These are phyloP conservation scores for Pangasius krempfi DNA, from an alignment of 2,797 vertebrate genomes.

Conservation along the genomic window DNA sequence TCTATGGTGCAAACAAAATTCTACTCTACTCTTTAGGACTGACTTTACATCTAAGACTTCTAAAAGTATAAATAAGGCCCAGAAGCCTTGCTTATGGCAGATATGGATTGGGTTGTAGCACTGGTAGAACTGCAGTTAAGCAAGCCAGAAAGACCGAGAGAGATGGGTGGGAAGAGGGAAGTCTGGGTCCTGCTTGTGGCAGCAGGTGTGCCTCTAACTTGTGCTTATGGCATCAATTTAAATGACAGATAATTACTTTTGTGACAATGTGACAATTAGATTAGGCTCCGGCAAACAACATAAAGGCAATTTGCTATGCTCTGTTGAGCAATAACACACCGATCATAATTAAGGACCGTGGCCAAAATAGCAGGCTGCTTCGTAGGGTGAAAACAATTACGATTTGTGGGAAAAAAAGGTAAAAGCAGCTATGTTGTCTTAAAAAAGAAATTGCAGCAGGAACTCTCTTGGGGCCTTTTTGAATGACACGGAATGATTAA, in stretches of 20 bases:
- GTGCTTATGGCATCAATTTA: constrained; percentile 92
- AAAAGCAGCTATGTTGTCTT: constrained; percentile 14
- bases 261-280: constrained; percentile 95
- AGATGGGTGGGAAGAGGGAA: constrained; percentile 3
- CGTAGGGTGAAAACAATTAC: constrained; percentile 83
- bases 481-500: constrained; percentile 57
- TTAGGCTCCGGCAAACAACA: constrained; percentile 94
- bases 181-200: constrained; percentile 61
- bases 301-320: constrained; percentile 94
- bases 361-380: constrained; percentile 86
- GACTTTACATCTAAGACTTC: background rate
- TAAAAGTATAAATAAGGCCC: background rate
- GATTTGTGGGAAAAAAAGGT: constrained; percentile 63
- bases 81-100: background rate
- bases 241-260: constrained; percentile 95
- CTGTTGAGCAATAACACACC: constrained; percentile 91
- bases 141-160: background rate
- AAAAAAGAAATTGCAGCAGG: constrained; percentile 19
- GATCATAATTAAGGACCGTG: constrained; percentile 92
- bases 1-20: background rate
- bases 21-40: background rate
- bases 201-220: constrained; percentile 86
- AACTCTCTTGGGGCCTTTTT: constrained; percentile 44
- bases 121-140: background rate
- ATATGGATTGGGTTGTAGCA: background rate